These are phyloP conservation scores for Enteromius argenteus DNA, from an alignment of 2,797 vertebrate species.

Conservation along the genomic window DNA sequence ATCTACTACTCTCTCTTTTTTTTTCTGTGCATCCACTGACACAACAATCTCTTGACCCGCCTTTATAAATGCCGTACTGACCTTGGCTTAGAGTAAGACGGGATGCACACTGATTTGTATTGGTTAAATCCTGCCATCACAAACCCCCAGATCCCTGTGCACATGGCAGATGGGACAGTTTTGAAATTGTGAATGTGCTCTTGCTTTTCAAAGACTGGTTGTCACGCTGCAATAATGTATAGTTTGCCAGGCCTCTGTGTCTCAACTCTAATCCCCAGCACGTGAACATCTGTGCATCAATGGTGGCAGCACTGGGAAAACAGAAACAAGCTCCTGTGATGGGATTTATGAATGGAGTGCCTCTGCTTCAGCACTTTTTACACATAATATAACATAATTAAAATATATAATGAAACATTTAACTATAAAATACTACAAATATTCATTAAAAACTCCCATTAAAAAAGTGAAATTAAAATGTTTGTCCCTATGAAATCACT, in stretches of 20 bases:
- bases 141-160: constrained; percentile 61
- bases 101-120: constrained; percentile 5
- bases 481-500: neutral
- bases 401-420: neutral
- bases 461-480: neutral
- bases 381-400: neutral
- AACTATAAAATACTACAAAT: neutral
- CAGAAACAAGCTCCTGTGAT: neutral
- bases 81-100: neutral
- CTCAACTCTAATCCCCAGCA: constrained; percentile 68
- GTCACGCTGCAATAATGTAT: constrained; percentile 50
- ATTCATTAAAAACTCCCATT: neutral
- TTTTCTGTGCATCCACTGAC: neutral
- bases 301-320: constrained; percentile 46
- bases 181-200: constrained; percentile 70
- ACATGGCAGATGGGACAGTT: constrained; percentile 64
- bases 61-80: constrained; percentile 3
- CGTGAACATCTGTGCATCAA: constrained; percentile 67
- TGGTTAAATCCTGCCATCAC: constrained; percentile 66
- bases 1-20: neutral
- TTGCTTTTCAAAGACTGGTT: constrained; percentile 59
- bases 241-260: constrained; percentile 51
- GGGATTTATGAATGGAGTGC: constrained; percentile 72
- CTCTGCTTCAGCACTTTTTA: constrained; percentile 40
- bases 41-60: neutral